Base-by-base conservation (phyloP, 2,113 vertebrate species). In the Eptesicus fuscus region DNA sequence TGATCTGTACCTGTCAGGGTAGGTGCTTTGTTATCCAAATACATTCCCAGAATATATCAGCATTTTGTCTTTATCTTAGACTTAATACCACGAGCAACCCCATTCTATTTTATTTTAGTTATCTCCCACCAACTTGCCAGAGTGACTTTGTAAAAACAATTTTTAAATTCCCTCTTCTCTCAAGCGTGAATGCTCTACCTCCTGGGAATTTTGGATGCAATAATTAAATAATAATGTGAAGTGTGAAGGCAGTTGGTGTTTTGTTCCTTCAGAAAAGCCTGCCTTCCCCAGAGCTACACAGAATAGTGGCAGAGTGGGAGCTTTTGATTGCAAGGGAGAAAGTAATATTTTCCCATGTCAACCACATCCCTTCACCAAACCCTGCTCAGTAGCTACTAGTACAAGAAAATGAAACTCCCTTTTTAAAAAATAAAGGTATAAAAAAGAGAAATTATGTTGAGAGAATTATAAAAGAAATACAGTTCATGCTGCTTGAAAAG, bases 221-320 rank as follows among this genome's bases (percentile, higher is more conserved):
- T 92, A 94, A 97, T 95, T 95, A 95, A 96, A 59, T 94, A 88
- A 84, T 67, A 90, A 71, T 88, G 56, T 85, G 85, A 88, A 83
- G 42, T 80, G 22, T 83, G 84, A 92, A 90, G 87, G 65, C 65
- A 10, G 88, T 76, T 63, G 90, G 84, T 74, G 77, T 93, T 91
- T 83, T 86, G 18, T 95, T 96, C 80, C 51, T n/a, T 83, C 49
- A 51, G 25, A 73, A 74, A 93, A 90, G 51, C 4, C 9, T 82
- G 77, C 85, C 35, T 71, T 78, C 63, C 53, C 79, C 25, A 28
- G 56, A 83, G 80, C 17, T 84, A 73, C 91, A 79, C 14, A 74
- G 53, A 94, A 69, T 16, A 77, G 63, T 83, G 5, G 53, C 92
- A 71, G 42, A 83, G 53, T 90, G 90, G 40, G 73, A 96, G 82